Evolutionary conservation across 2,113 vertebrate species (phyloP), one percentile per base, ranked within the genome.

Genomic region (Microcebus jonahi): DNA sequence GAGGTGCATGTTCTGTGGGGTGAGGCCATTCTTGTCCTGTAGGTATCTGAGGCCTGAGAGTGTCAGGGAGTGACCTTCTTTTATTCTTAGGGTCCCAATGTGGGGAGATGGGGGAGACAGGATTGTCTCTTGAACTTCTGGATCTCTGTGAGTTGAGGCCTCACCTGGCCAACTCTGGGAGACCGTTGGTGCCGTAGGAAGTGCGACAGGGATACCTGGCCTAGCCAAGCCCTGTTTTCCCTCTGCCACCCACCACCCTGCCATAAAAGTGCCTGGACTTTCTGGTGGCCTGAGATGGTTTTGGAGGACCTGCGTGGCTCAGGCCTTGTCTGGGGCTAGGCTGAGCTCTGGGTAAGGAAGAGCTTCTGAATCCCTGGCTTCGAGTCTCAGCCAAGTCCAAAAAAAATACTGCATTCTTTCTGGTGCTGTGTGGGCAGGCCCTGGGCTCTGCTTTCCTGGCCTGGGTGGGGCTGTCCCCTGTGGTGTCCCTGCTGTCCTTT

Each of bases 381-480:
- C 25, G 39, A 45, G 67, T 67, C 50, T 9, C 27, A 18, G 45
- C 5, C 5, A 34, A 61, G 18, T 45, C 4, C 12, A 12, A 27
- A 61, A 61, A 48, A 23, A 81, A 57, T 36, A 65, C 55, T 45
- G 55, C 2, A 2, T 89, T 55, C 31, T 55, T 27, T 61, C 15
- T 27, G 31, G n/a, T 12, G 36, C 61, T 0, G 0, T 55, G 53
- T 4, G 57, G 83, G 50, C 17, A 45, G 42, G 8, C 25, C 31
- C 45, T 5, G 42, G n/a, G 27, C 55, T 48, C 34, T 20, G 13
- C 48, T 63, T 9, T 82, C 15, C 42, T 8, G 3, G 25, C 34
- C 5, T 0, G 55, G 42, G 10, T 6, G 50, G 17, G 17, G 2
- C 8, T 36, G 17, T 65, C 6, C 23, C 36, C 11, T 0, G 1